phyloP scores from a whole-genome alignment of 2,888 invertebrate species.

The Abrostola tripartita region DNA sequence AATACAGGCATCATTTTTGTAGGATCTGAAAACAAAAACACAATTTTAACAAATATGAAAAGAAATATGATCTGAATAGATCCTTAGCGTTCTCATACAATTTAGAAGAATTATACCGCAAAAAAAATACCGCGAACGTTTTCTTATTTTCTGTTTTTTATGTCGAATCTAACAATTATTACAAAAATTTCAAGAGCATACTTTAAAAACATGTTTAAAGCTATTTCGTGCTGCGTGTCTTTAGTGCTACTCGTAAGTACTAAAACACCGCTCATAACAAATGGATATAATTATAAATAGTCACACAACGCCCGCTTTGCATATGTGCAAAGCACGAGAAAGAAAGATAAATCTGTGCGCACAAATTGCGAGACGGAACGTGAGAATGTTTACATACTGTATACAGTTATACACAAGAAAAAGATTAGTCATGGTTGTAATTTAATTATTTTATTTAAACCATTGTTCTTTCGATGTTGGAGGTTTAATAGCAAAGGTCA shows the following conservation, averaged over 20 bases:
- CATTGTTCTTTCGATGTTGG: too few relatives aligned
- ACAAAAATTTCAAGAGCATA: too few relatives aligned
- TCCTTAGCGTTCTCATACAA: slow-evolving; percentile 1
- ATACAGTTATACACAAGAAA: background rate
- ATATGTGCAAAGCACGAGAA: background rate
- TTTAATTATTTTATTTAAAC: too few relatives aligned
- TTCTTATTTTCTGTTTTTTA: too few relatives aligned
- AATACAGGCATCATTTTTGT: slow-evolving; percentile 50
- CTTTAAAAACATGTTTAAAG: too few relatives aligned
- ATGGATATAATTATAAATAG: background rate
- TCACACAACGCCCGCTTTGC: background rate
- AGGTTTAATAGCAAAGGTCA: too few relatives aligned
- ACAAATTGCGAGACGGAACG: background rate
- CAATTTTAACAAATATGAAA: background rate
- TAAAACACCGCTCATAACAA: background rate
- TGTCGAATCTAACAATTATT: too few relatives aligned
- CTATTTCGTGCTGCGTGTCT: too few relatives aligned
- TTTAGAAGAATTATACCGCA: slow-evolving; percentile 8
- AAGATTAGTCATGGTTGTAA: too few relatives aligned
- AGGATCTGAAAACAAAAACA: slow-evolving; percentile 53
- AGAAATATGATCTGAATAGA: background rate
- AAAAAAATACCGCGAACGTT: background rate
- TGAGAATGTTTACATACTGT: background rate
- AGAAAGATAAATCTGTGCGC: background rate
- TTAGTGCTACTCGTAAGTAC: too few relatives aligned